A percentile compares a stretch with the other conserved stretches of the same genome.
phyloP scores from a whole-genome alignment of 2,797 vertebrate genomes.

The Choloepus didactylus region DNA sequence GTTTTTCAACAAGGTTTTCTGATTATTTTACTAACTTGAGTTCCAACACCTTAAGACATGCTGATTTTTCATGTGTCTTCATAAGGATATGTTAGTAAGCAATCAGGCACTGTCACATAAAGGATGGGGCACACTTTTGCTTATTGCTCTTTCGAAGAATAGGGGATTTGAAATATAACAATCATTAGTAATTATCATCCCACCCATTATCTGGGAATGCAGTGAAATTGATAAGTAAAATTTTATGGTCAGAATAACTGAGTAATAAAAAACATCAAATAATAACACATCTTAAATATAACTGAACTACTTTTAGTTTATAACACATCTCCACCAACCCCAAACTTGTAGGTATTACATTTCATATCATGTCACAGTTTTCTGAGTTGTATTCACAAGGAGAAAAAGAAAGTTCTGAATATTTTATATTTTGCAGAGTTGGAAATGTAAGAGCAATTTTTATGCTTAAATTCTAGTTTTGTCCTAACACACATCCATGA shows the following conservation, averaged over 20 bases:
- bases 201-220: neutral
- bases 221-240: neutral
- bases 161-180: neutral
- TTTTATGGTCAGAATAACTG: conserved; percentile 7
- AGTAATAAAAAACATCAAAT: neutral
- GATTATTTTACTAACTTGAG: neutral
- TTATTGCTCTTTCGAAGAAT: neutral
- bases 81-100: neutral
- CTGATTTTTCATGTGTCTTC: neutral
- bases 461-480: neutral
- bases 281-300: neutral
- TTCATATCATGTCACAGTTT: neutral
- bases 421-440: neutral
- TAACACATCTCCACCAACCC: neutral
- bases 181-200: neutral
- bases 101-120: neutral
- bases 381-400: neutral
- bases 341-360: neutral
- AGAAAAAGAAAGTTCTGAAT: neutral
- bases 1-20: neutral
- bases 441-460: neutral
- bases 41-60: neutral
- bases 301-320: neutral
- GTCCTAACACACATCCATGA: neutral
- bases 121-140: neutral